A percentile compares a stretch with the other conserved stretches of the same genome.
Evolutionary conservation across 2,888 invertebrate species (phyloP).

Genomic region (Orchestes rusci): DNA sequence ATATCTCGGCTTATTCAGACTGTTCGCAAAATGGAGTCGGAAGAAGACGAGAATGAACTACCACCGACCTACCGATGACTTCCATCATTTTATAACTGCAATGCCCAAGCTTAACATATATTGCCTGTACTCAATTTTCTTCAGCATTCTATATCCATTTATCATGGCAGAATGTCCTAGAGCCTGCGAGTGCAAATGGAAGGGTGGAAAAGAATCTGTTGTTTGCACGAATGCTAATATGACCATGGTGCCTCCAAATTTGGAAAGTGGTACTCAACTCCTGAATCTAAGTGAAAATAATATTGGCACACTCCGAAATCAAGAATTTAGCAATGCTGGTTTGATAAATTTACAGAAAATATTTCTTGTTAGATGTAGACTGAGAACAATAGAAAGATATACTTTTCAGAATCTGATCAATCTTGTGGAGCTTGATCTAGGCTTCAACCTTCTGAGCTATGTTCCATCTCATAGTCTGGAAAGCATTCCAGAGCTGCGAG

Average conservation of each 20-base stretch:
- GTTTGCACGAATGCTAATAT: conserved; percentile 71
- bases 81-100: neutral
- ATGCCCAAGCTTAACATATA: neutral
- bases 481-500: conserved; percentile 65
- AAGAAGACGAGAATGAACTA: neutral
- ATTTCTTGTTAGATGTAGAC: conserved; percentile 62
- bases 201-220: conserved; percentile 78
- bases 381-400: conserved; percentile 61
- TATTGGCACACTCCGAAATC: conserved; percentile 57
- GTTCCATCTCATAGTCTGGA: conserved; percentile 70
- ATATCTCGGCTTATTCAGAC: too few species aligned
- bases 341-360: conserved; percentile 75
- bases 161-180: conserved; percentile 50
- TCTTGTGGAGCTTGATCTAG: conserved; percentile 73
- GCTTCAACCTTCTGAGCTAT: conserved; percentile 58
- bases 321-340: conserved; percentile 67
- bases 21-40: neutral
- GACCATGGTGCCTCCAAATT: conserved; percentile 62
- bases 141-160: neutral
- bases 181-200: conserved; percentile 84
- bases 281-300: conserved; percentile 72
- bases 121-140: neutral
- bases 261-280: conserved; percentile 73
- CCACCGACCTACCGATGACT: neutral
- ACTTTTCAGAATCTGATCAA: conserved; percentile 74